Evolutionary conservation across 2,888 invertebrate genomes (phyloP).

Genomic region (Nephrotoma flavescens): DNA sequence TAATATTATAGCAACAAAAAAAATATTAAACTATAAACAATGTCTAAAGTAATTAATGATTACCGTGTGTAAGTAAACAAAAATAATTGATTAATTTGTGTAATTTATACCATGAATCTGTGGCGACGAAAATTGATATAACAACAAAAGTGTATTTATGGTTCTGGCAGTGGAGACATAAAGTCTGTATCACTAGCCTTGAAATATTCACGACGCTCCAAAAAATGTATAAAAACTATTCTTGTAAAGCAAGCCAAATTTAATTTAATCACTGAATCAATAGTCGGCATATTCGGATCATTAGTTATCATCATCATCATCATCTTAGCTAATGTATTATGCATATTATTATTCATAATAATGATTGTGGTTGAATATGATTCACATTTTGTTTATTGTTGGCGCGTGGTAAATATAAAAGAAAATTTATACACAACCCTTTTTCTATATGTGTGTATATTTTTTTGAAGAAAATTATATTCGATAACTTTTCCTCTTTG

Average conservation of each 20-base stretch:
- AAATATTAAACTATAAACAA: constrained; percentile 28
- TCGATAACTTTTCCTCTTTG: neutral
- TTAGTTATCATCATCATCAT: neutral
- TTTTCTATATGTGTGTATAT: neutral
- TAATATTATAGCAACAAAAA: neutral
- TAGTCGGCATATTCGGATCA: neutral
- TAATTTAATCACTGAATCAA: neutral
- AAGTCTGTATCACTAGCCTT: constrained; percentile 17
- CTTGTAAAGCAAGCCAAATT: neutral
- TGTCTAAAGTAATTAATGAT: constrained; percentile 80
- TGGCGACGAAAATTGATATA: neutral
- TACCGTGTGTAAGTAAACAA: constrained; percentile 67
- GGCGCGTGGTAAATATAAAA: neutral
- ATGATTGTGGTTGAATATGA: neutral
- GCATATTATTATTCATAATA: neutral
- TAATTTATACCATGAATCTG: neutral
- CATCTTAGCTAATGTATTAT: neutral
- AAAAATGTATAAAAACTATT: neutral
- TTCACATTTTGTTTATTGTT: neutral
- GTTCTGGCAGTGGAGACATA: constrained; percentile 22
- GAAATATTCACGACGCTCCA: neutral
- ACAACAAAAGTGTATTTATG: constrained; percentile 23
- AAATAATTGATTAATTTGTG: constrained; percentile 17
- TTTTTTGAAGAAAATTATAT: neutral
- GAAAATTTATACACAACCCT: neutral